Conservation (phyloP, 2,888 invertebrate species). For the Mylabris sibirica region DNA sequence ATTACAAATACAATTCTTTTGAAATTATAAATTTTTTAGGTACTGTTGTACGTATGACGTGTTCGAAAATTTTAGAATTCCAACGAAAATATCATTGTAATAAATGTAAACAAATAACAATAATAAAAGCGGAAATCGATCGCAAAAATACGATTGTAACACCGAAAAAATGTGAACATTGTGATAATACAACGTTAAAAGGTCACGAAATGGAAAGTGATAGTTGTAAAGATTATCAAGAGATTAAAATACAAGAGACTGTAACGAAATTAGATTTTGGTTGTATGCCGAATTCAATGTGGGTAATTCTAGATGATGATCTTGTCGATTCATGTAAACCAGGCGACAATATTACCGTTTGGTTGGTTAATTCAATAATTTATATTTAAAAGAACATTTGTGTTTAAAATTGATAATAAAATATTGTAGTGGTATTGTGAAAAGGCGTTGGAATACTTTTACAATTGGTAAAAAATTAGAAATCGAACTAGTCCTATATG, state of each 20-base stretch:
- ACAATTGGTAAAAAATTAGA: slow-evolving; percentile 68
- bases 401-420: background rate
- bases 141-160: slow-evolving; percentile 57
- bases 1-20: background rate
- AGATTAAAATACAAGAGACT: slow-evolving; percentile 86
- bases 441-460: slow-evolving; percentile 76
- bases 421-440: slow-evolving; percentile 76
- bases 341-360: slow-evolving; percentile 85
- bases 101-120: slow-evolving; percentile 76
- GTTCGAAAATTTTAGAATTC: slow-evolving; percentile 78
- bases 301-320: slow-evolving; percentile 84
- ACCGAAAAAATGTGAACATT: slow-evolving; percentile 67
- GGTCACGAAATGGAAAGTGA: slow-evolving; percentile 66
- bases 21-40: slow-evolving; percentile 62
- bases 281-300: slow-evolving; percentile 77
- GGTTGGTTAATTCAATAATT: slow-evolving; percentile 64
- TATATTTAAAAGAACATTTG: background rate
- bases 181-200: slow-evolving; percentile 66
- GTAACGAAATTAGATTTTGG: slow-evolving; percentile 75
- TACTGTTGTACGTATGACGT: slow-evolving; percentile 79
- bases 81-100: slow-evolving; percentile 76
- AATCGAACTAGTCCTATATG: slow-evolving; percentile 76
- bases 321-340: slow-evolving; percentile 87
- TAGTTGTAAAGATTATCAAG: slow-evolving; percentile 83
- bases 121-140: slow-evolving; percentile 74